Evolutionary conservation across 2,888 invertebrate genomes (phyloP), one percentile per base, ranked within the genome.

Genomic region (Lasioglossum leucozonium): DNA sequence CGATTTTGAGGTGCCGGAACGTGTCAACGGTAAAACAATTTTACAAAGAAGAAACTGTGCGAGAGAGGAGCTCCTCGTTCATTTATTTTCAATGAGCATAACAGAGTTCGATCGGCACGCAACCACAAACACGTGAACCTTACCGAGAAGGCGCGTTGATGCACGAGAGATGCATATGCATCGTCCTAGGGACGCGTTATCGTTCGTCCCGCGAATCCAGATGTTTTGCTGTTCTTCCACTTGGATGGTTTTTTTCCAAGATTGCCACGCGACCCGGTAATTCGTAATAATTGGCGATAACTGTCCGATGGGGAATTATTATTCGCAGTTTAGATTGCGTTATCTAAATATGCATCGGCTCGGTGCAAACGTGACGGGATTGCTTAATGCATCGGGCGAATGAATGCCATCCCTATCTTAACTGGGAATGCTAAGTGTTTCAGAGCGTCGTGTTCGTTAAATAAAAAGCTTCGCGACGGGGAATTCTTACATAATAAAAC

Each of bases 71-170:
- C 11, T n/a, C 40, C 4, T 37, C 37, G 22, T 69, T 69, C 67
- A 40, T 69, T 40, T 37, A 40, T 40, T 69, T 69, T 69, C 67
- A 37, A 69, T 13, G n/a, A 40, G n/a, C 67, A 37, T 13, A 40
- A 40, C 67, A n/a, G 85, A 84, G 84, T 82, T 88, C 84, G 85
- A 71, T 78, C 86, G 90, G 90, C 89, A 91, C 88, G 90, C 87
- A 86, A 85, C 88, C 81, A 82, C 74, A 80, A 89, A 88, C 90
- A 89, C 89, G 86, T 90, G 91, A 86, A 82, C 88, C 87, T 89
- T 82, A 82, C 86, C 82, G 73, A 81, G 88, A 91, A 91, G 82
- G 87, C 87, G 87, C 82, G 78, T 65, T 77, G 80, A 78, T 81
- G 75, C 87, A 58, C 82, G 76, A 77, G 75, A 87, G 87, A 91